Percentiles rank a stretch among this genome's conserved stretches.
Evolutionary conservation across 1,140 invertebrate species (phyloP).

Genomic region (Condylostylus longicornis): DNA sequence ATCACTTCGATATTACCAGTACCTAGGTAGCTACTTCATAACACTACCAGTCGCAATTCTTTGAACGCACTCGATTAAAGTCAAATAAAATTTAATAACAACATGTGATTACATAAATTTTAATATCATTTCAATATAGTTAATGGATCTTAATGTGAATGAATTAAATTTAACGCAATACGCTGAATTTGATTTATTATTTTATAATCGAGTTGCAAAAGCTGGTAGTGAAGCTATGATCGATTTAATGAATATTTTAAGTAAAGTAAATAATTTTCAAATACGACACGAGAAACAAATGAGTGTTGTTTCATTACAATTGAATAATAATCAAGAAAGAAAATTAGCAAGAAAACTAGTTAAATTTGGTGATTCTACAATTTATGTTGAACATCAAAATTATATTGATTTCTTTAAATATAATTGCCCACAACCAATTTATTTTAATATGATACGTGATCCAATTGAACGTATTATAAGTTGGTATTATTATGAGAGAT

Average conservation of each 20-base stretch:
- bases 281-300: constrained; percentile 77
- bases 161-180: constrained; percentile 62
- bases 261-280: constrained; percentile 62
- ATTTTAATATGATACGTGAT: constrained; percentile 80
- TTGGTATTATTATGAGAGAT: constrained; percentile 73
- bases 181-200: constrained; percentile 56
- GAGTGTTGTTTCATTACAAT: constrained; percentile 70
- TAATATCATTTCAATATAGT: neutral
- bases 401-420: constrained; percentile 72
- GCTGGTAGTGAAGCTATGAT: constrained; percentile 74
- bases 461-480: constrained; percentile 80
- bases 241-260: constrained; percentile 62
- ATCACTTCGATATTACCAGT: too few relatives aligned
- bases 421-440: constrained; percentile 65
- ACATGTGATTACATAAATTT: neutral
- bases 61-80: too few relatives aligned
- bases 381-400: constrained; percentile 69
- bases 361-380: constrained; percentile 39
- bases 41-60: too few relatives aligned
- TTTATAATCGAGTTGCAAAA: constrained; percentile 83
- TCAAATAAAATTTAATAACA: too few relatives aligned
- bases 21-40: too few relatives aligned
- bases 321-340: constrained; percentile 65
- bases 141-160: constrained; percentile 31
- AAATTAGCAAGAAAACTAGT: constrained; percentile 40